Conservation (phyloP, 2,113 vertebrate species). For the Rhipidura dahli region DNA sequence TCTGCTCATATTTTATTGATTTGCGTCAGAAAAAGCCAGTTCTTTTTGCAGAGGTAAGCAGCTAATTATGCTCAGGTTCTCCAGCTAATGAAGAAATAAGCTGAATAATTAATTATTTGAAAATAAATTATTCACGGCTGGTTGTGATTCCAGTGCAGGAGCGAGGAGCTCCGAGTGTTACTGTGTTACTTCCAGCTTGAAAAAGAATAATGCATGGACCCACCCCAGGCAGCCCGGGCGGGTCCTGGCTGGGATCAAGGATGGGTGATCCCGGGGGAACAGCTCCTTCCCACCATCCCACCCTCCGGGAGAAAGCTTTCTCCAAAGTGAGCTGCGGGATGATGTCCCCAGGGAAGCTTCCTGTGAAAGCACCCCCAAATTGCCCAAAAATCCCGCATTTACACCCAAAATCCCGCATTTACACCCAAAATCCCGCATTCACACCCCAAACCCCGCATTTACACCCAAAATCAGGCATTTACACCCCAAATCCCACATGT, state of each 20-base stretch:
- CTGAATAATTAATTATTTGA: constrained; percentile 64
- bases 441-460: neutral
- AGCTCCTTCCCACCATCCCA: neutral
- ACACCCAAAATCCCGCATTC: neutral
- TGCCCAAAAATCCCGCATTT: neutral
- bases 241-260: neutral
- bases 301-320: rapidly evolving
- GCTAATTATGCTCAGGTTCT: constrained; percentile 35
- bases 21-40: neutral
- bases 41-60: constrained; percentile 37
- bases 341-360: neutral
- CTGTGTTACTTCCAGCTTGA: constrained; percentile 1
- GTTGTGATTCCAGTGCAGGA: constrained; percentile 7
- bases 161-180: neutral
- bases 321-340: neutral
- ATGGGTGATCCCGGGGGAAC: neutral
- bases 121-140: constrained; percentile 49
- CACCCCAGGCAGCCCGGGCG: rapidly evolving
- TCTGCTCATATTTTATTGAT: constrained; percentile 3
- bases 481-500: neutral
- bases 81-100: constrained; percentile 56
- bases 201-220: constrained; percentile 5
- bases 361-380: neutral
- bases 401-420: neutral
- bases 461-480: neutral